phyloP scores from a whole-genome alignment of 2,888 invertebrate species.

The Drosophila parthenogenetica region DNA sequence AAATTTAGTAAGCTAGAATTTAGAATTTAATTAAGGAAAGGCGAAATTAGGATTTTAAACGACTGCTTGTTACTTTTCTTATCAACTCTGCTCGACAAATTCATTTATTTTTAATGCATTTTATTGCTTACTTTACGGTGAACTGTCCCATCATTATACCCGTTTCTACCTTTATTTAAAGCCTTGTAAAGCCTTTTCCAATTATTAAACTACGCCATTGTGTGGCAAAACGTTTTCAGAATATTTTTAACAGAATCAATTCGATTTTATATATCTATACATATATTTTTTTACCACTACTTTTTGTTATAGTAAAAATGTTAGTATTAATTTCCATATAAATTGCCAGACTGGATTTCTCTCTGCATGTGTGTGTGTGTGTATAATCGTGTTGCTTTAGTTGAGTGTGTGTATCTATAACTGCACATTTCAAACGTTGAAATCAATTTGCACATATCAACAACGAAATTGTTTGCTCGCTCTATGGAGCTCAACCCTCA shows the following conservation, averaged over 20 bases:
- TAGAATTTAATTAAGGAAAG: background rate
- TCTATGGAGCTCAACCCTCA: constrained; percentile 49
- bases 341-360: constrained; percentile 55
- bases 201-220: constrained; percentile 42
- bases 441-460: constrained; percentile 81
- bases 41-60: too few relatives aligned
- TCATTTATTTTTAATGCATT: too few relatives aligned
- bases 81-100: too few relatives aligned
- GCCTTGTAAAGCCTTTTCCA: constrained; percentile 4
- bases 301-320: constrained; percentile 61
- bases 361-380: constrained; percentile 29
- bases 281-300: constrained; percentile 9
- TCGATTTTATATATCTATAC: constrained; percentile 33
- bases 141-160: too few relatives aligned
- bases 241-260: constrained; percentile 65
- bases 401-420: constrained; percentile 54
- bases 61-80: too few relatives aligned
- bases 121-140: background rate
- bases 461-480: constrained; percentile 79
- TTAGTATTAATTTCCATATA: constrained; percentile 77
- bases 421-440: constrained; percentile 75
- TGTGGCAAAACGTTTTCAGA: constrained; percentile 30
- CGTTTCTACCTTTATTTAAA: background rate
- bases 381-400: constrained; percentile 8
- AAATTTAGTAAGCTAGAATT: background rate